A percentile compares a stretch with the other conserved stretches of the same genome.
These are phyloP conservation scores for Caenorhabditis elegans DNA, from an alignment of 1,140 invertebrate genomes.

Conservation along the genomic window WBcel235 BX284602.5:8206001-8206500, in stretches of 20 bases:
- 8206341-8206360: neutral
- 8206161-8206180: conserved; percentile 22
- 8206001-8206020: too few species aligned
- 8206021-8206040: too few species aligned
- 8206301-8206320: neutral
- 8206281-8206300: neutral
- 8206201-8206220: neutral
- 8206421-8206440: too few species aligned
- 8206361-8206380: neutral
- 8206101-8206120: conserved; percentile 35
- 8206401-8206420: neutral
- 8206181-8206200: conserved; percentile 1
- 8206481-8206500: neutral
- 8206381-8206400: neutral
- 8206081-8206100: neutral
- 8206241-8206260: neutral
- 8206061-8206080: conserved; percentile 32
- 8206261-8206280: neutral
- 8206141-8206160: conserved; percentile 39
- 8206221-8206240: neutral
- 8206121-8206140: conserved; percentile 39
- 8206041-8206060: too few species aligned
- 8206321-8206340: neutral
- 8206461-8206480: neutral
- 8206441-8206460: too few species aligned